phyloP scores from a whole-genome alignment of 2,888 invertebrate genomes.

The Leucoptera coffeella region DNA sequence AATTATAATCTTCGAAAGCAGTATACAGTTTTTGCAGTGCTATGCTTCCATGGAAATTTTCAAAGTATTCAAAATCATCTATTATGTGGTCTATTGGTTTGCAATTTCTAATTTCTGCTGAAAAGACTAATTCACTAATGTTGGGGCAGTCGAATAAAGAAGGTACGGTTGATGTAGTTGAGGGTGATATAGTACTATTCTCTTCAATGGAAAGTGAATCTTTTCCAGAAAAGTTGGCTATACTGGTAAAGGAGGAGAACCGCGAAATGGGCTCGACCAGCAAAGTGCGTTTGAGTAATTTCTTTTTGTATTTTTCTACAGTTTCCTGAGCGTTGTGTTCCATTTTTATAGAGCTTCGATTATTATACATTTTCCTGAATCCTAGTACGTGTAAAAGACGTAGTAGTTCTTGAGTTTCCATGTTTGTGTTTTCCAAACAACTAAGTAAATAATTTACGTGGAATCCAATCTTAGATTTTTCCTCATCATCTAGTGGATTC shows the following conservation, averaged over 20 bases:
- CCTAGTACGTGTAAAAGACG: conserved; percentile 29
- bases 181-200: no score
- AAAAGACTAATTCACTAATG: conserved; percentile 33
- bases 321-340: conserved; percentile 14
- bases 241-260: conserved; percentile 10
- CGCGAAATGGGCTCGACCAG: conserved; percentile 25
- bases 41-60: conserved; percentile 23
- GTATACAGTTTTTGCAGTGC: conserved; percentile 27
- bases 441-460: conserved; percentile 30
- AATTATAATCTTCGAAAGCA: conserved; percentile 30
- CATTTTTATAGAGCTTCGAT: conserved; percentile 31
- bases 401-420: conserved; percentile 27
- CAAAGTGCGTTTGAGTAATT: conserved; percentile 29
- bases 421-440: conserved; percentile 29
- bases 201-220: no score
- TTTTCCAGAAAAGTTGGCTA: no score
- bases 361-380: conserved; percentile 31
- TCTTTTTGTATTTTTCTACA: conserved; percentile 28
- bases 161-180: no score
- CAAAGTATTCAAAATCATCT: conserved; percentile 34
- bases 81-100: conserved; percentile 23
- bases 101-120: conserved; percentile 26
- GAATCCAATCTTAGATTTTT: conserved; percentile 30
- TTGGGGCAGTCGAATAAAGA: conserved; percentile 35
- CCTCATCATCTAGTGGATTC: conserved; percentile 13